phyloP scores from a whole-genome alignment of 2,113 vertebrate genomes.

The Archilochus colubris region DNA sequence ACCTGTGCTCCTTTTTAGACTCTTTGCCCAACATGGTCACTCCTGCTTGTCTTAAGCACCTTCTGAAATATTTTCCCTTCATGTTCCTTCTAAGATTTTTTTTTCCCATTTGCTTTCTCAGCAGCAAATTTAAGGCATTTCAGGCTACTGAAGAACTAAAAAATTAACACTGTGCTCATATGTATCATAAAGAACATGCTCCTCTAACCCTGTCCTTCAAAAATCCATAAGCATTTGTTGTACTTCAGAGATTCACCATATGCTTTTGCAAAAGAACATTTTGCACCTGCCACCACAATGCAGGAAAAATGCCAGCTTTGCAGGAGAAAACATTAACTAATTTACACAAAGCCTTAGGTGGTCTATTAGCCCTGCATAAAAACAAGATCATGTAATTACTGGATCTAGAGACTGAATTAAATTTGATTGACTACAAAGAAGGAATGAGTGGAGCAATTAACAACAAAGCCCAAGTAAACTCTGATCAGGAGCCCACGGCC shows the following conservation, averaged over 20 bases:
- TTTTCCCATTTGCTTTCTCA: conserved; percentile 25
- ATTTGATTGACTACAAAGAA: conserved; percentile 42
- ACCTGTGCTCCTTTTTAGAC: neutral
- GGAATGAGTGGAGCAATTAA: conserved; percentile 23
- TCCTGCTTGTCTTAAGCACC: neutral
- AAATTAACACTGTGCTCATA: neutral
- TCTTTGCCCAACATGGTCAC: neutral
- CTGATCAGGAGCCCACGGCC: neutral
- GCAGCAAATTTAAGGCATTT: conserved; percentile 28
- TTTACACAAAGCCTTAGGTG: conserved; percentile 61
- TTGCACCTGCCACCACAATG: conserved; percentile 25
- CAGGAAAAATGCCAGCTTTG: conserved; percentile 31
- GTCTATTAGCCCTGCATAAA: conserved; percentile 51
- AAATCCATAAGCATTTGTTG: neutral
- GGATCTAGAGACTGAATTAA: conserved; percentile 17
- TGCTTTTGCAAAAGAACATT: conserved; percentile 19
- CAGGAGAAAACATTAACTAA: conserved; percentile 47
- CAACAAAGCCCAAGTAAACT: neutral
- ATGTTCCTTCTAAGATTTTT: neutral
- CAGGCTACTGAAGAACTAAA: neutral
- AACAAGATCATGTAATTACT: conserved; percentile 38
- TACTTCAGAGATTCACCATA: neutral
- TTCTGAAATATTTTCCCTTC: neutral
- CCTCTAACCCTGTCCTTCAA: conserved; percentile 27
- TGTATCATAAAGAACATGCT: neutral